phyloP scores from a whole-genome alignment of 2,797 vertebrate genomes.

The Phataginus tetradactyla region DNA sequence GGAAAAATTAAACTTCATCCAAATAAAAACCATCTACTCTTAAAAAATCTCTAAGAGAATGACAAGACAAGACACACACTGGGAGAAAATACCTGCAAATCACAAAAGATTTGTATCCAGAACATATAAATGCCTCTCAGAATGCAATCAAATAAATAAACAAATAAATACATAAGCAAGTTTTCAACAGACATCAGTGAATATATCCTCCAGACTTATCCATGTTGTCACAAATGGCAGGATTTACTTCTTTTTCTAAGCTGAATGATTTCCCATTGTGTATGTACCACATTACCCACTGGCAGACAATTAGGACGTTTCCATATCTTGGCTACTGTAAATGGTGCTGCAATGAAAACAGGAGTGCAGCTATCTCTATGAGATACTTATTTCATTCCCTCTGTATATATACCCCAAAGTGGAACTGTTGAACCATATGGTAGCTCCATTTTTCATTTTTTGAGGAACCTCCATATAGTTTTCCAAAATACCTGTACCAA shows the following conservation, averaged over 20 bases:
- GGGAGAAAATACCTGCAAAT: neutral
- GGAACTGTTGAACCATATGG: neutral
- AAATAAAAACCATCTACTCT: neutral
- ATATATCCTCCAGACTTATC: neutral
- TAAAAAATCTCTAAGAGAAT: neutral
- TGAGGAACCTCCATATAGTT: neutral
- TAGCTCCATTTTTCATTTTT: neutral
- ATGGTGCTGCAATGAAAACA: neutral
- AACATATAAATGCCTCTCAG: neutral
- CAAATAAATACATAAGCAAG: neutral
- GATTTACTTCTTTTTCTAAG: neutral
- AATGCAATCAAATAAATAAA: neutral
- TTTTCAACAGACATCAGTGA: neutral
- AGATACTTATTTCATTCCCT: neutral
- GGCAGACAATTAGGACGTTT: neutral
- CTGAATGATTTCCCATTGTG: neutral
- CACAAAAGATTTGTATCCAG: neutral
- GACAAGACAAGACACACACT: neutral
- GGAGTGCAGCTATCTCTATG: neutral
- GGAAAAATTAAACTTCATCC: neutral
- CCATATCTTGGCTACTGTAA: neutral
- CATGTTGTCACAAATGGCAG: neutral
- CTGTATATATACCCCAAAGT: neutral
- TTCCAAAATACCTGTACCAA: neutral
- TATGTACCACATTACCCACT: neutral